A percentile compares a stretch with the other conserved stretches of the same genome.
Conservation (phyloP, 2,797 vertebrate species). For the Numenius phaeopus region DNA sequence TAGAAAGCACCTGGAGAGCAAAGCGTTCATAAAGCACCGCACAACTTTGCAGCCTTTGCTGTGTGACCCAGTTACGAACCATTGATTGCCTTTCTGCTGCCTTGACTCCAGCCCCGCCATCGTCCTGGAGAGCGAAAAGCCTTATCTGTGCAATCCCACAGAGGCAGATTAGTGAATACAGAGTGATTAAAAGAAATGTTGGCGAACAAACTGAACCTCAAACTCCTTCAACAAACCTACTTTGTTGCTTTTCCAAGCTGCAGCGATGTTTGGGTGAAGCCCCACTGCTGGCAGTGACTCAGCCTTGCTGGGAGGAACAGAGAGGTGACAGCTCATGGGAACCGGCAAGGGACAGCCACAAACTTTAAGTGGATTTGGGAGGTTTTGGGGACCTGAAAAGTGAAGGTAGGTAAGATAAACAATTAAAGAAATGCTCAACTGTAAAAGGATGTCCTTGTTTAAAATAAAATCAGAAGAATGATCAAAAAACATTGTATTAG, state of each 20-base stretch:
- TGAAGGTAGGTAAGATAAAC: not conserved
- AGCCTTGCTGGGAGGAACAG: not conserved
- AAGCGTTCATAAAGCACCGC: not conserved
- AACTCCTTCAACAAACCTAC: not conserved
- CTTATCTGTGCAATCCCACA: not conserved
- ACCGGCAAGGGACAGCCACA: not conserved
- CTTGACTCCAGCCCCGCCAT: not conserved
- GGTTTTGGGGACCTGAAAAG: not conserved
- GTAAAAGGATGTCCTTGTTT: not conserved
- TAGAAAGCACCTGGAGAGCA: not conserved
- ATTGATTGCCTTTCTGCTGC: not conserved
- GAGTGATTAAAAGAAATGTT: not conserved
- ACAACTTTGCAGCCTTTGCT: not conserved
- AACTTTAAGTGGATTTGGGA: not conserved
- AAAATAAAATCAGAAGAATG: not conserved
- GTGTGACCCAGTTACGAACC: not conserved
- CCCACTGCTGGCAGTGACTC: not conserved
- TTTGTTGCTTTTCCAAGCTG: not conserved
- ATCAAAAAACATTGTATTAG: not conserved
- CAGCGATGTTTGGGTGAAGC: not conserved
- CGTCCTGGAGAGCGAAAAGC: accelerated
- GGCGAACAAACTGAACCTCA: not conserved
- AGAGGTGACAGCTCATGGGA: not conserved
- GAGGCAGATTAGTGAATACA: not conserved
- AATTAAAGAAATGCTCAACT: not conserved